Conservation (phyloP, 2,113 vertebrate genomes). For the Nannospalax galili region DNA sequence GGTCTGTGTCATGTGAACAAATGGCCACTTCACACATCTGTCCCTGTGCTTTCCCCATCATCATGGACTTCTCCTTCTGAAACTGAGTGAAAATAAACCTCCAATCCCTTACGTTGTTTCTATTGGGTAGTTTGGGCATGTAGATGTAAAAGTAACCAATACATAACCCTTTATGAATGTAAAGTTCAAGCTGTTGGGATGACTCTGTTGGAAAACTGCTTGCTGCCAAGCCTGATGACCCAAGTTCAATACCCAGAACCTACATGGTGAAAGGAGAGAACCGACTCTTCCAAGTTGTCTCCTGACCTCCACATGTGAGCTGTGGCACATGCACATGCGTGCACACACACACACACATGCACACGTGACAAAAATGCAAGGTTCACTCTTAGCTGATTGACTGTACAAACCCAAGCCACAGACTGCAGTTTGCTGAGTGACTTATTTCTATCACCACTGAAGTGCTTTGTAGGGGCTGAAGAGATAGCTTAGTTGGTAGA, state of each 20-base stretch:
- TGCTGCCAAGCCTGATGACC: too few relatives aligned
- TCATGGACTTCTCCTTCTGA: neutral
- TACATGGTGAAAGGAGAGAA: too few relatives aligned
- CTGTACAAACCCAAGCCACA: neutral
- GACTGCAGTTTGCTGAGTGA: neutral
- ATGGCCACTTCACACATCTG: too few relatives aligned
- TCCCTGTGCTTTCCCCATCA: neutral
- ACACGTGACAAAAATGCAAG: neutral
- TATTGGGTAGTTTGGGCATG: neutral
- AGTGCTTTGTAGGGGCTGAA: neutral
- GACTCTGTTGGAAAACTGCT: too few relatives aligned
- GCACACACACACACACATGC: too few relatives aligned
- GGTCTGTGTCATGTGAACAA: neutral
- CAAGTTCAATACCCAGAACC: too few relatives aligned
- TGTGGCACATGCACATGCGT: too few relatives aligned
- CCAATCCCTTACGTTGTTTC: neutral
- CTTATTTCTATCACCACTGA: neutral
- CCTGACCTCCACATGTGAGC: too few relatives aligned
- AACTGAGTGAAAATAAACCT: neutral
- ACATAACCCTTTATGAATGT: neutral
- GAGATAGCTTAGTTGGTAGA: neutral
- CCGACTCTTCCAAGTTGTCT: too few relatives aligned
- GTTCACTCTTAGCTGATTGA: neutral
- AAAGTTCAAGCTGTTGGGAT: neutral
- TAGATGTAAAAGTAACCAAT: neutral